These are phyloP conservation scores for Prunella himalayana DNA, from an alignment of 2,113 vertebrate species.

Conservation along the genomic window DNA sequence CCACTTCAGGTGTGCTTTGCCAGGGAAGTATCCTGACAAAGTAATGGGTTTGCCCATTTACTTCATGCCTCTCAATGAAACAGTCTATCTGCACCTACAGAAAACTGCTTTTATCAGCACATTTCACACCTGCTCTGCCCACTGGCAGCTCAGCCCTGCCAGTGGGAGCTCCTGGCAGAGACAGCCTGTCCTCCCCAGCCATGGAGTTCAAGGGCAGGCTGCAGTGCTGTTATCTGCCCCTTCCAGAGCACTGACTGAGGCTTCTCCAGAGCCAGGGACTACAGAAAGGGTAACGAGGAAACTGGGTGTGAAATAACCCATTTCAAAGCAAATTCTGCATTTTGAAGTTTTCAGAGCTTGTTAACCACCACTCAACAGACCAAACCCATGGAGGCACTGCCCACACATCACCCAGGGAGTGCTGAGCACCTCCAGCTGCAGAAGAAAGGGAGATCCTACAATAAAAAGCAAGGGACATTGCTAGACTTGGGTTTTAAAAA, in stretches of 20 bases:
- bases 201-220: neutral
- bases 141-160: accelerated
- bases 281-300: neutral
- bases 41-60: neutral
- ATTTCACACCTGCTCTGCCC: neutral
- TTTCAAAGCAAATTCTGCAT: neutral
- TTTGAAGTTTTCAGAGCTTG: neutral
- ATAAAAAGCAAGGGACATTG: neutral
- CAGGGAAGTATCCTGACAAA: neutral
- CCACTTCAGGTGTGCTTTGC: neutral
- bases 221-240: neutral
- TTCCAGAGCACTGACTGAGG: neutral
- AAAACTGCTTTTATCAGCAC: neutral
- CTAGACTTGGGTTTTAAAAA: neutral
- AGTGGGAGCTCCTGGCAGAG: neutral
- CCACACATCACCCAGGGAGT: accelerated
- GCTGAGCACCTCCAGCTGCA: neutral
- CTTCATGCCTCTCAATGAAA: neutral
- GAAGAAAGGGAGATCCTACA: neutral
- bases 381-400: neutral
- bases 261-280: neutral
- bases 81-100: neutral
- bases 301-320: neutral
- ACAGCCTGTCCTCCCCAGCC: neutral
- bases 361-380: neutral